A percentile compares a stretch with the other conserved stretches of the same genome.
Conservation (phyloP, 1,140 invertebrate genomes). For the Cydia amplana region DNA sequence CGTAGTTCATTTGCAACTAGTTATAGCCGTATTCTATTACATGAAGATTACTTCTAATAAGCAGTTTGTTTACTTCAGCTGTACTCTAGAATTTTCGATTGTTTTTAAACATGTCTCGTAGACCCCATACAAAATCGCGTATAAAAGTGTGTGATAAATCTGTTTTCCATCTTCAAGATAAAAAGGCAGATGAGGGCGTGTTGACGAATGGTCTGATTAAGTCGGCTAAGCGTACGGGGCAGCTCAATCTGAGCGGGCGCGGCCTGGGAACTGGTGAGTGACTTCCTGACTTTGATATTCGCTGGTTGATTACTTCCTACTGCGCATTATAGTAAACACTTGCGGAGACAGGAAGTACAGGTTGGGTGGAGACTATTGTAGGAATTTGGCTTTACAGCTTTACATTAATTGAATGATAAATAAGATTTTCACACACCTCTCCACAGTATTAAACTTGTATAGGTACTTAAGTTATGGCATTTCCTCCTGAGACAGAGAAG, state of each 20-base stretch:
- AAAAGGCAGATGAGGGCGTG: conserved; percentile 83
- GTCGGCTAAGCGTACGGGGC: conserved; percentile 87
- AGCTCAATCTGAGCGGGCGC: conserved; percentile 88
- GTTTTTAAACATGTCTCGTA: conserved; percentile 34
- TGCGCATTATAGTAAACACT: conserved; percentile 21
- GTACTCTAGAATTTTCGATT: not conserved
- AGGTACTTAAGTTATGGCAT: too few species aligned
- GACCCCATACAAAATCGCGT: conserved; percentile 59
- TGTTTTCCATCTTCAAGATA: conserved; percentile 85
- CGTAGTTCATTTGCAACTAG: not conserved
- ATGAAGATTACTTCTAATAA: not conserved
- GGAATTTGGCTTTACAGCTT: not conserved
- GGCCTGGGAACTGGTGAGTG: conserved; percentile 85
- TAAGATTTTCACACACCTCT: not conserved
- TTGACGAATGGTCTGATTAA: conserved; percentile 86
- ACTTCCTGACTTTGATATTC: not conserved
- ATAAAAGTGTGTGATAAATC: conserved; percentile 79
- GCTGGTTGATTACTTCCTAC: conserved; percentile 22
- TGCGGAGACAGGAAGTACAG: not conserved
- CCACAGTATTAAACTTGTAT: too few species aligned
- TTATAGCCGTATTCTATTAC: not conserved
- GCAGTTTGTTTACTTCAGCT: not conserved
- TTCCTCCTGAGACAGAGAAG: too few species aligned
- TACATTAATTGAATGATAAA: not conserved
- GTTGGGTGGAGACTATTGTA: not conserved